Evolutionary conservation across 2,888 invertebrate species (phyloP), one percentile per base, ranked within the genome.

Genomic region (Cephus spinipes): DNA sequence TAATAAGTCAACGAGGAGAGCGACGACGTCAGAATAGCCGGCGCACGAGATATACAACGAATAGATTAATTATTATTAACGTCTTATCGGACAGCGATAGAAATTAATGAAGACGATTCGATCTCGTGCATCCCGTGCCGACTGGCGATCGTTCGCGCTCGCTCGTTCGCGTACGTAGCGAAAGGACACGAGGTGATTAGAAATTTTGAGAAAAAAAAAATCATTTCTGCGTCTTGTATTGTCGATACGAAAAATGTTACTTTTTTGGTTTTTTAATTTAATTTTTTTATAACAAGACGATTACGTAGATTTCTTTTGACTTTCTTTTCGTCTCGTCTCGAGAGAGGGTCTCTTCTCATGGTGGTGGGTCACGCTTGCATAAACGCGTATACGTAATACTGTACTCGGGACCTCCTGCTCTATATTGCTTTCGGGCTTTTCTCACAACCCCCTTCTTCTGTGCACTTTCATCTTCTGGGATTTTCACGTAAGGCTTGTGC

Each of bases 321-420:
- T 55, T 55, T 55, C 23, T 23, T 9, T 55, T 55, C 4, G 23
- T 35, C 35, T 35, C 55, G 23, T 55, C 55, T 23, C 55, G 23
- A 55, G 23, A 55, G 23, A 23, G 55, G 9, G 2, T 55, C 55
- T 55, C 82, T 86, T 84, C 82, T 84, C 81, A 85, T 85, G 89
- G 86, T 87, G 86, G 88, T 86, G 90, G 90, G 87, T 89, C 86
- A 88, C 86, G 89, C 89, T 90, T 89, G 86, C 84, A 81, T 87
- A 86, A 83, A 82, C 78, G 81, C 80, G 31, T 31, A 30, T 71
- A 12, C 31, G 11, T 31, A 34, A 23, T 71, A 30, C 31, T 71
- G 71, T 33, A 34, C 71, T 23, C 33, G 30, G 23, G 71, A 30
- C 12, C 23, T 55, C 55, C 55, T 30, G 71, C 31, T 33, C 71